Conservation (phyloP, 2,797 vertebrate species). For the Macropodus opercularis region DNA sequence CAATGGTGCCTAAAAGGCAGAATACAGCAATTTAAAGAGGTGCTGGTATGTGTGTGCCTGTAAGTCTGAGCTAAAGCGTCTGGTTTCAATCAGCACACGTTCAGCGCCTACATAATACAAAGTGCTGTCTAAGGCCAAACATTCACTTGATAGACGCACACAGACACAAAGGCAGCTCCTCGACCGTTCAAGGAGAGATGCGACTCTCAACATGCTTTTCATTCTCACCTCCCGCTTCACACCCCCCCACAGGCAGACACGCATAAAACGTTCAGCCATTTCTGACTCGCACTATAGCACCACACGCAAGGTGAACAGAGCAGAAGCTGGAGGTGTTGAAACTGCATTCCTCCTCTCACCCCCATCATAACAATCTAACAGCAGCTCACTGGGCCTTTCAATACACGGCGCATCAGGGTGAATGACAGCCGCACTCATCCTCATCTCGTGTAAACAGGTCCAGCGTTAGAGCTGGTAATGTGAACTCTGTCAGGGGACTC, state of each 20-base stretch:
- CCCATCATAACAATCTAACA: conserved; percentile 50
- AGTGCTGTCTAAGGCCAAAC: conserved; percentile 47
- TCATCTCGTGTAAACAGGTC: conserved; percentile 37
- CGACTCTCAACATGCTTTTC: conserved; percentile 26
- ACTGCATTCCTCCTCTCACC: conserved; percentile 50
- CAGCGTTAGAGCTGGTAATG: conserved; percentile 43
- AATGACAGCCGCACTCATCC: conserved; percentile 45
- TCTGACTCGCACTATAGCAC: conserved; percentile 63
- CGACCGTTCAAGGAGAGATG: conserved; percentile 41
- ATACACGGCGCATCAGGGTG: conserved; percentile 29
- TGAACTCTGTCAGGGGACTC: conserved; percentile 39
- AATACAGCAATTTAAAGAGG: conserved; percentile 41
- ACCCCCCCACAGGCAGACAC: conserved; percentile 4
- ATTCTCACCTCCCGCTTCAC: conserved; percentile 9
- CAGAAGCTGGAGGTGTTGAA: conserved; percentile 64
- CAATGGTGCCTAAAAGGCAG: not conserved
- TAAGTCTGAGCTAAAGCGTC: conserved; percentile 48
- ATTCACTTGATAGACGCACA: conserved; percentile 38
- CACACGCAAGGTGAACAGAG: conserved; percentile 64
- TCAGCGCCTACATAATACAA: conserved; percentile 64
- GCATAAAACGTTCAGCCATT: conserved; percentile 18
- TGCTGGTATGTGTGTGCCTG: conserved; percentile 26
- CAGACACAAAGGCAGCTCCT: conserved; percentile 7
- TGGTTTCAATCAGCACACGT: conserved; percentile 71
- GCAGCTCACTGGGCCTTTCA: conserved; percentile 26